A percentile compares a stretch with the other conserved stretches of the same genome.
Evolutionary conservation across 1,140 invertebrate genomes (phyloP).

Genomic region (Thrips palmi): DNA sequence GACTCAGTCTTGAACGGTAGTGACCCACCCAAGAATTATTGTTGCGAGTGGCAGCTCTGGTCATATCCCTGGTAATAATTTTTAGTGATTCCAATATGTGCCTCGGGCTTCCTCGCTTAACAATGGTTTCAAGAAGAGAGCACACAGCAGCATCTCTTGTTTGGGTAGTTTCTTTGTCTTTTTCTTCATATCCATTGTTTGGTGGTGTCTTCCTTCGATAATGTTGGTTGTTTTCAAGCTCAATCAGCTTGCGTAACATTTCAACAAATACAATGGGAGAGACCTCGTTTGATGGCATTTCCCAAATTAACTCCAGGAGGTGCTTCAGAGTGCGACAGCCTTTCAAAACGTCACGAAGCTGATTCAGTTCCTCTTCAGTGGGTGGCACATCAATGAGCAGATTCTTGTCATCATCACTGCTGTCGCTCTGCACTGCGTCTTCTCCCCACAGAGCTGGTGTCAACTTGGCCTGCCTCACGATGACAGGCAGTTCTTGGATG

Average conservation of each 20-base stretch:
- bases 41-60: constrained; percentile 24
- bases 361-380: constrained; percentile 22
- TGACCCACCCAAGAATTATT: too few species aligned
- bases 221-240: constrained; percentile 27
- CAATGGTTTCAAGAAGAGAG: constrained; percentile 27
- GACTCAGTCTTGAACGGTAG: constrained; percentile 33
- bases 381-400: constrained; percentile 17
- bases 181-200: constrained; percentile 13
- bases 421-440: constrained; percentile 8
- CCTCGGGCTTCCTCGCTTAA: constrained; percentile 21
- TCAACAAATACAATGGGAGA: constrained; percentile 28
- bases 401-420: constrained; percentile 10
- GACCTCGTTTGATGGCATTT: constrained; percentile 27
- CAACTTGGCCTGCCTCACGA: constrained; percentile 40
- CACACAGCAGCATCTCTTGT: constrained; percentile 24
- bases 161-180: constrained; percentile 20
- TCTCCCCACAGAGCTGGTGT: constrained; percentile 19
- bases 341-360: constrained; percentile 23
- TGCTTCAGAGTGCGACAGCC: constrained; percentile 18
- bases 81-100: constrained; percentile 27
- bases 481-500: constrained; percentile 46
- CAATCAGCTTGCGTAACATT: constrained; percentile 29
- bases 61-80: constrained; percentile 23
- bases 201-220: constrained; percentile 13
- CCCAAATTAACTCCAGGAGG: constrained; percentile 23